Percentiles rank a stretch among this genome's conserved stretches.
Evolutionary conservation across 2,797 vertebrate species (phyloP).

Genomic region (Tadarida brasiliensis): DNA sequence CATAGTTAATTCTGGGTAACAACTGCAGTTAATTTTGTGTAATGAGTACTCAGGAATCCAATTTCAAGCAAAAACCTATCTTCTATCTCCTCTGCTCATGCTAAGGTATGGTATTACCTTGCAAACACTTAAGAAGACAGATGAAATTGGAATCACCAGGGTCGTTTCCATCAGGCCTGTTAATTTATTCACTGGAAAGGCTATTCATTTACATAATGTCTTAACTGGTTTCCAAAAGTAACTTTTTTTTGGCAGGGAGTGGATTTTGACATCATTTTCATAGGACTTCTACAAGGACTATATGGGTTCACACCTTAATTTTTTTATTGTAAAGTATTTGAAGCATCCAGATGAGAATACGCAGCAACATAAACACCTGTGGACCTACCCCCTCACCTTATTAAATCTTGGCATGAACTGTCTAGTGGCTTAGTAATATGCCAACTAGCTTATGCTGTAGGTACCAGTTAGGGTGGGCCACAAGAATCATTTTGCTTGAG

Average conservation of each 20-base stretch:
- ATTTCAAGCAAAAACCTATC: conserved; percentile 88
- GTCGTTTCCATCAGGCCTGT: conserved; percentile 84
- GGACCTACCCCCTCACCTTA: rapidly evolving
- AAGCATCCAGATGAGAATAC: not conserved
- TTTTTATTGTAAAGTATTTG: not conserved
- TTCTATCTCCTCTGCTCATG: conserved; percentile 83
- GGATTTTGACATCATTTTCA: conserved; percentile 1
- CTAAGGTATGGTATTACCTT: conserved; percentile 88
- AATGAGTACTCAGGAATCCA: conserved; percentile 85
- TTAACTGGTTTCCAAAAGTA: conserved; percentile 66
- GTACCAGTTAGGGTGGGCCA: not conserved
- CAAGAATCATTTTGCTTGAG: not conserved
- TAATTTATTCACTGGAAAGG: conserved; percentile 81
- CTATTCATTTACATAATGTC: conserved; percentile 80
- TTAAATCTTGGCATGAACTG: not conserved
- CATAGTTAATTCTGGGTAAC: conserved; percentile 65
- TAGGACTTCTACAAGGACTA: not conserved
- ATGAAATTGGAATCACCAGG: conserved; percentile 87
- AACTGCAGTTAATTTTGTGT: conserved; percentile 83
- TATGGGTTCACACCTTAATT: not conserved
- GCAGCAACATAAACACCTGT: not conserved
- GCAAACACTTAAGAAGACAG: conserved; percentile 89
- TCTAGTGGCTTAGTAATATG: too few relatives aligned
- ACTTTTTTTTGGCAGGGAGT: not conserved
- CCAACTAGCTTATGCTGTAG: not conserved